phyloP scores from a whole-genome alignment of 2,888 invertebrate genomes.

The Ectemnius lituratus region DNA sequence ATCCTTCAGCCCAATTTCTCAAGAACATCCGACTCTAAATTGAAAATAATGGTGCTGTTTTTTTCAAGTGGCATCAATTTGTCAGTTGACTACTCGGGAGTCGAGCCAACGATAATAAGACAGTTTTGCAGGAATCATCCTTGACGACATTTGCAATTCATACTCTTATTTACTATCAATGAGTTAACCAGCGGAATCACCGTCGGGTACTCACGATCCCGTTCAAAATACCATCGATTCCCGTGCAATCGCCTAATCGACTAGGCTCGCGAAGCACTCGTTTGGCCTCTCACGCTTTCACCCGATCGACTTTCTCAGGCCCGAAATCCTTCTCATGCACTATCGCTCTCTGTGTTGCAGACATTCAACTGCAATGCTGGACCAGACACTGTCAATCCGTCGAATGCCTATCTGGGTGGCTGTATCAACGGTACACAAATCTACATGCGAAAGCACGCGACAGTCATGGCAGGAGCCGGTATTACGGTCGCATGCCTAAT shows the following conservation, averaged over 20 bases:
- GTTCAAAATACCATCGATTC: conserved; percentile 28
- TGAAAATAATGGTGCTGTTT: too few species aligned
- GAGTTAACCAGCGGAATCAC: background rate
- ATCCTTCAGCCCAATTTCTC: too few species aligned
- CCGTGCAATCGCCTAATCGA: conserved; percentile 46
- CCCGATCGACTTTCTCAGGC: conserved; percentile 59
- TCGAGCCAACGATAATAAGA: conserved; percentile 4
- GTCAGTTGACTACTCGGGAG: background rate
- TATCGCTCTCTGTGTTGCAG: conserved; percentile 73
- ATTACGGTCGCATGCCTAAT: conserved; percentile 90
- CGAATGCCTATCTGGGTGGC: conserved; percentile 86
- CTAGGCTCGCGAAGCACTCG: conserved; percentile 5
- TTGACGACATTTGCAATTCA: conserved; percentile 1
- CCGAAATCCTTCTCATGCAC: conserved; percentile 42
- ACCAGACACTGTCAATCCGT: conserved; percentile 77
- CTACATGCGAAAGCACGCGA: conserved; percentile 87
- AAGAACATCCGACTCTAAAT: too few species aligned
- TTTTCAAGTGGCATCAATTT: background rate
- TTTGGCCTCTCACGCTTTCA: conserved; percentile 64
- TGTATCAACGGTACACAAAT: conserved; percentile 86
- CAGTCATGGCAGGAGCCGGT: conserved; percentile 89
- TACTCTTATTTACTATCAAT: background rate
- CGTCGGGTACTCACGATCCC: conserved; percentile 34
- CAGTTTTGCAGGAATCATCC: background rate
- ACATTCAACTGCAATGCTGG: conserved; percentile 68